Evolutionary conservation across 2,113 vertebrate genomes (phyloP), one percentile per base, ranked within the genome.

Genomic region (Nothobranchius kuhntae): DNA sequence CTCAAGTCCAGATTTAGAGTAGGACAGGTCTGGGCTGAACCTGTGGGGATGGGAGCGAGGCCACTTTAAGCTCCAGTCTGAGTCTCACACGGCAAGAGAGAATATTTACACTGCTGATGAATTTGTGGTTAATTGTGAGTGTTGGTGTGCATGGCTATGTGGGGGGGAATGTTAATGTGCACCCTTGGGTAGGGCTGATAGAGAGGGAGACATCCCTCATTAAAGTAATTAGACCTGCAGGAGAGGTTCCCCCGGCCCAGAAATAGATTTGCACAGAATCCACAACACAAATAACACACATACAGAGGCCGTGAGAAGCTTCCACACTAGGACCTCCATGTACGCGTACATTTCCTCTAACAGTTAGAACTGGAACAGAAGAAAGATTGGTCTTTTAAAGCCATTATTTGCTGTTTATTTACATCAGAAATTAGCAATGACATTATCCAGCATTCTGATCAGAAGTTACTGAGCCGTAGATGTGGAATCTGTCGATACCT

Each of bases 151-250:
- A 82, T 78, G 60, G 65, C 58, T 80, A 86, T 90, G 84, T 86
- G 80, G 75, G 74, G 26, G 83, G 76, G 87, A 87, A 86, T 85
- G 78, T 84, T 86, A 86, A 88, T 90, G 77, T 71, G 79, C 48
- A 84, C 86, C 87, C 85, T 85, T 77, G 85, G 89, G 89, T 89
- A 63, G 64, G 64, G 55, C 73, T 82, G 82, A 84, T 80, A 81
- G 76, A 73, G 78, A 84, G 79, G 78, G 78, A 90, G 78, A 81
- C 71, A 76, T 85, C 69, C 68, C 87, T 91, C 80, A 91, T 91
- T 91, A 87, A 85, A 85, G 87, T 91, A 92, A 92, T 91, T 91
- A 91, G 73, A 91, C 84, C 90, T 89, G 85, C 72, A 89, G 83
- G 86, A 88, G 78, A 86, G 81, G 78, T 81, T 87, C 78, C 82